These are phyloP conservation scores for Dendrolimus kikuchii DNA, from an alignment of 1,140 invertebrate species.

Conservation along the genomic window DNA sequence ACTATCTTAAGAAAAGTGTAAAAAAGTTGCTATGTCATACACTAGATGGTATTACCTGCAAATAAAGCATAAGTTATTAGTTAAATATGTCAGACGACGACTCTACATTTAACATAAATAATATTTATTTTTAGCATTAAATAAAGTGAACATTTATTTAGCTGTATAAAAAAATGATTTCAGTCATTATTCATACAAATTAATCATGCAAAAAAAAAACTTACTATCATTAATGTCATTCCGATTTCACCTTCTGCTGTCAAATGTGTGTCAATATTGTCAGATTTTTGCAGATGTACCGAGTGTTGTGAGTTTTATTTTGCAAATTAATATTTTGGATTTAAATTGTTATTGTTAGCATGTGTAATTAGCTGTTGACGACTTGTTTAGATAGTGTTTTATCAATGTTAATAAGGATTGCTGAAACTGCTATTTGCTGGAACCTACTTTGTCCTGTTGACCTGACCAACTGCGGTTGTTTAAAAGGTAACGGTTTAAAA, in stretches of 20 bases:
- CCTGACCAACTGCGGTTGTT: slow-evolving; percentile 50
- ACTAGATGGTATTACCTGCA: too few relatives aligned
- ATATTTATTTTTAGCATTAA: too few relatives aligned
- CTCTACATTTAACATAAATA: too few relatives aligned
- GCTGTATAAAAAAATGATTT: too few relatives aligned
- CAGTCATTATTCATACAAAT: too few relatives aligned
- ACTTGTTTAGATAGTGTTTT: slow-evolving; percentile 42
- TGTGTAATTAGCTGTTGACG: slow-evolving; percentile 32
- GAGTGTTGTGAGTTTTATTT: slow-evolving; percentile 58
- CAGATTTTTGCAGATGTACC: slow-evolving; percentile 40
- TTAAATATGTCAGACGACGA: too few relatives aligned
- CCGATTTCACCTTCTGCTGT: neutral
- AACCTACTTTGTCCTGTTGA: slow-evolving; percentile 61
- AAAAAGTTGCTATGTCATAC: too few relatives aligned
- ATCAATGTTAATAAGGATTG: slow-evolving; percentile 33
- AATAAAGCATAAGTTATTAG: too few relatives aligned
- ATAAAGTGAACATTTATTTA: too few relatives aligned
- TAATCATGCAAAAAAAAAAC: too few relatives aligned
- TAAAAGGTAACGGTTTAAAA: slow-evolving; percentile 62
- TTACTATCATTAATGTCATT: too few relatives aligned
- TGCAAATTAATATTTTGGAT: slow-evolving; percentile 44
- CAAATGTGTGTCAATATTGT: slow-evolving; percentile 26
- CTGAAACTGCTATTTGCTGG: slow-evolving; percentile 38
- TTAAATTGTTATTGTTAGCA: slow-evolving; percentile 36
- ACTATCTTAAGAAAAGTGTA: too few relatives aligned